A percentile compares a stretch with the other conserved stretches of the same genome.
Evolutionary conservation across 2,888 invertebrate genomes (phyloP).

Genomic region (Ennomos quercinarius): DNA sequence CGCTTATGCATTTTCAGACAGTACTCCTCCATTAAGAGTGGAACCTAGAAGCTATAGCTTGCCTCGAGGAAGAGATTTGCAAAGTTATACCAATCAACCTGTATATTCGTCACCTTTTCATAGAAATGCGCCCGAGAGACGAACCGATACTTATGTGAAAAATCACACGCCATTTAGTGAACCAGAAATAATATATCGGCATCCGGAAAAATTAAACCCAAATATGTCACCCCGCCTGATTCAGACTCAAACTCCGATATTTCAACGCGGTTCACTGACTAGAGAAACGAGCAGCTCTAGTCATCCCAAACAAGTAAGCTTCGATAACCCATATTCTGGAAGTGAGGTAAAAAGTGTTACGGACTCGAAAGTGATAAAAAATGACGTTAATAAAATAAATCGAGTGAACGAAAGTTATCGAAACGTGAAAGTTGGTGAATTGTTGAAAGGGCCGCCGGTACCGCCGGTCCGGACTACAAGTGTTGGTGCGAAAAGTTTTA

Average conservation of each 20-base stretch:
- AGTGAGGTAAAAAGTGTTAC: constrained; percentile 36
- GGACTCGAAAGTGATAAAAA: constrained; percentile 41
- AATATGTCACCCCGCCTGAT: constrained; percentile 44
- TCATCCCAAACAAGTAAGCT: constrained; percentile 66
- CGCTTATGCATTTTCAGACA: constrained; percentile 50
- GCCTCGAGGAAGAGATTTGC: constrained; percentile 61
- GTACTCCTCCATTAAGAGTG: constrained; percentile 55
- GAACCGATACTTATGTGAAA: constrained; percentile 68
- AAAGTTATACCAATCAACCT: constrained; percentile 53
- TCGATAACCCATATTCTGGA: constrained; percentile 55
- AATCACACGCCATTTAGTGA: constrained; percentile 49
- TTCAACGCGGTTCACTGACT: constrained; percentile 54
- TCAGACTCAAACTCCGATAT: constrained; percentile 48
- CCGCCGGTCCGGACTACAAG: constrained; percentile 74
- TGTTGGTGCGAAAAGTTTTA: constrained; percentile 54
- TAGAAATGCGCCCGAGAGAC: constrained; percentile 67
- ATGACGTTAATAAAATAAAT: constrained; percentile 40
- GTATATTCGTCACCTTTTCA: constrained; percentile 59
- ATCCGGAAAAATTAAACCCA: constrained; percentile 59
- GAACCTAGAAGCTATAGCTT: constrained; percentile 66
- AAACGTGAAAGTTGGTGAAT: constrained; percentile 44
- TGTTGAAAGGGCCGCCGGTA: constrained; percentile 57
- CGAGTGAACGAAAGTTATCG: constrained; percentile 34
- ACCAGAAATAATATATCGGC: constrained; percentile 62
- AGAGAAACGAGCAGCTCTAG: constrained; percentile 42